A percentile compares a stretch with the other conserved stretches of the same genome.
phyloP scores from a whole-genome alignment of 2,888 invertebrate genomes.

The Nudaria mundana region DNA sequence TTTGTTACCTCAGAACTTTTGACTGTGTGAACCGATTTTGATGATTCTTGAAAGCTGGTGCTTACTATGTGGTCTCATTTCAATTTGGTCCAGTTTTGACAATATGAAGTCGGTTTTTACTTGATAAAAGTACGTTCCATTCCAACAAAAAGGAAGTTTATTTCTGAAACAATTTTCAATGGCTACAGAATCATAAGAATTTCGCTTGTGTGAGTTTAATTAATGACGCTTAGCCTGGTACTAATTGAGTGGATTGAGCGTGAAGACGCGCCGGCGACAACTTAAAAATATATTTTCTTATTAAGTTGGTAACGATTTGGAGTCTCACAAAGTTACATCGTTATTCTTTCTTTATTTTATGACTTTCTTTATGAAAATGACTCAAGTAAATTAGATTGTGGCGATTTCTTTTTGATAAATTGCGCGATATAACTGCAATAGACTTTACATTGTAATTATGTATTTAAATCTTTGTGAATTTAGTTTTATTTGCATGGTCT shows the following conservation, averaged over 20 bases:
- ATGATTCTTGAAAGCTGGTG: too few species aligned
- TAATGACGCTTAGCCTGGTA: slow-evolving; percentile 49
- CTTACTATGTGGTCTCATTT: too few species aligned
- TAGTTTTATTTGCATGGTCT: too few species aligned
- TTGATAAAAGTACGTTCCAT: too few species aligned
- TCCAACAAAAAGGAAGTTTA: too few species aligned
- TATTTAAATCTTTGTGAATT: too few species aligned
- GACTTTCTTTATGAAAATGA: slow-evolving; percentile 5
- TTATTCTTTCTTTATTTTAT: slow-evolving; percentile 14
- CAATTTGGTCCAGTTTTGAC: too few species aligned
- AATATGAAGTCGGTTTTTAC: too few species aligned
- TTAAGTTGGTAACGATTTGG: slow-evolving; percentile 51
- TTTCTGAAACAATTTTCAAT: slow-evolving; percentile 1
- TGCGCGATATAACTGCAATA: too few species aligned
- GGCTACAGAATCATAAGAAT: neutral
- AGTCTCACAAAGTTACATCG: slow-evolving; percentile 31
- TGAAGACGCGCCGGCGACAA: slow-evolving; percentile 66
- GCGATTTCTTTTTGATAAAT: neutral
- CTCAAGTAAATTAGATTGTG: neutral
- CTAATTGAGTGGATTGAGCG: slow-evolving; percentile 66
- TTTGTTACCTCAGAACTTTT: too few species aligned
- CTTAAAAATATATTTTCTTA: slow-evolving; percentile 72
- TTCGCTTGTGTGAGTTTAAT: slow-evolving; percentile 27
- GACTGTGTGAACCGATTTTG: too few species aligned
- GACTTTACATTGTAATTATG: too few species aligned